Evolutionary conservation across 2,797 vertebrate species (phyloP), one percentile per base, ranked within the genome.

Genomic region (Vultur gryphus): DNA sequence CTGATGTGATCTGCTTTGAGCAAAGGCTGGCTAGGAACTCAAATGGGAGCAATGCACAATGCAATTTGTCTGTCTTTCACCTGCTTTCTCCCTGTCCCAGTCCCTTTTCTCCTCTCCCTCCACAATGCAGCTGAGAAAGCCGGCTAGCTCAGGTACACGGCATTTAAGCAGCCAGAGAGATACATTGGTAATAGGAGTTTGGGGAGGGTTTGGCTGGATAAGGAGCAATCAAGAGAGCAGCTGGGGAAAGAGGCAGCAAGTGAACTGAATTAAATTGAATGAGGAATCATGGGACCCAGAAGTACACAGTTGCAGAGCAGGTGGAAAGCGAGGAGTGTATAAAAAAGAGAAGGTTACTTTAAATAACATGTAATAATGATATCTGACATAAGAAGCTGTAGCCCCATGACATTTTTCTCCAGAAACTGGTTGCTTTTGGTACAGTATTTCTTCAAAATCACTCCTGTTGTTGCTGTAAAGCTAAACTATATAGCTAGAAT

Each of bases 371-470:
- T 61, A 76, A 46, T 76, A 62, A 71, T 67, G n/a, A 37, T 86
- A 51, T 44, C 61, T 62, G 51, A 43, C n/a, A 59, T 51, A 82
- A 66, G 46, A 87, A 94, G 26, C 23, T 80, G 31, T 14, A 84
- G 21, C 10, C 8, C 26, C 11, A 2, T 57, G 25, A 51, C 13
- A 18, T 73, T 88, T 91, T 73, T 72, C n/a, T 62, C 37, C 46
- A 62, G 35, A 81, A 85, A 72, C 26, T 52, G 5, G 10, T 65
- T 85, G 25, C 35, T 80, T 90, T 80, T 62, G n/a, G 31, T 54
- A 57, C 26, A 44, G 9, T 33, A 54, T 97, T 98, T 93, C 75
- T 58, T 96, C 85, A 84, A 82, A 94, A 85, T 97, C 85, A 83
- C 61, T 91, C 64, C 55, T 92, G 39, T 93, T 96, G 78, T 89